Conservation (phyloP, 2,888 invertebrate species). For the Tortrix viridana region DNA sequence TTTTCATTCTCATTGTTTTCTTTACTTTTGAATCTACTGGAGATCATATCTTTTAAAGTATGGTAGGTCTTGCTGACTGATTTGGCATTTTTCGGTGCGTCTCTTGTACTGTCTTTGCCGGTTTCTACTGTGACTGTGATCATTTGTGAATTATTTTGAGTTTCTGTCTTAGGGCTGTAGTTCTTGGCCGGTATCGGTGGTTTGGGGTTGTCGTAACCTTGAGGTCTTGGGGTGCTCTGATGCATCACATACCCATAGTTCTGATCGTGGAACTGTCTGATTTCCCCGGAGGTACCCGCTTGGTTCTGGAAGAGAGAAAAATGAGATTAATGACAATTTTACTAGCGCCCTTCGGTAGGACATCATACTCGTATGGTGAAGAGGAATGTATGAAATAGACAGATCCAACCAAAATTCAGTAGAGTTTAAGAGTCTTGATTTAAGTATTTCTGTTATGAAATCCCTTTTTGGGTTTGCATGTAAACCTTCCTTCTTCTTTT, state of each 20-base stretch:
- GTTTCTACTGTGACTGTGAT: conserved; percentile 85
- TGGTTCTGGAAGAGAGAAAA: conserved; percentile 69
- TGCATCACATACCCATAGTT: conserved; percentile 81
- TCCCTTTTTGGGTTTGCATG: no score
- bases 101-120: conserved; percentile 83
- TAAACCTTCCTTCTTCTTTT: no score
- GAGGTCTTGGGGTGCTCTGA: conserved; percentile 69
- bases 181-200: conserved; percentile 81
- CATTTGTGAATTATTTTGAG: conserved; percentile 76
- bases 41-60: conserved; percentile 92
- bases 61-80: conserved; percentile 92
- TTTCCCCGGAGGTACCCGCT: conserved; percentile 78
- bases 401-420: no score
- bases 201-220: conserved; percentile 75
- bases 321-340: no score
- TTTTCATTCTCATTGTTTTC: conserved; percentile 83
- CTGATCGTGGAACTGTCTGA: conserved; percentile 80
- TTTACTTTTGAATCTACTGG: conserved; percentile 89
- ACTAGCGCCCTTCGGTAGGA: no score
- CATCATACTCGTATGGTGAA: no score
- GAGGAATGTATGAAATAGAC: no score
- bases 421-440: no score
- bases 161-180: conserved; percentile 65
- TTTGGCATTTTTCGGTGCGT: conserved; percentile 84
- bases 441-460: no score